Conservation (phyloP, 2,888 invertebrate genomes). For the Amblyjoppa proteus region DNA sequence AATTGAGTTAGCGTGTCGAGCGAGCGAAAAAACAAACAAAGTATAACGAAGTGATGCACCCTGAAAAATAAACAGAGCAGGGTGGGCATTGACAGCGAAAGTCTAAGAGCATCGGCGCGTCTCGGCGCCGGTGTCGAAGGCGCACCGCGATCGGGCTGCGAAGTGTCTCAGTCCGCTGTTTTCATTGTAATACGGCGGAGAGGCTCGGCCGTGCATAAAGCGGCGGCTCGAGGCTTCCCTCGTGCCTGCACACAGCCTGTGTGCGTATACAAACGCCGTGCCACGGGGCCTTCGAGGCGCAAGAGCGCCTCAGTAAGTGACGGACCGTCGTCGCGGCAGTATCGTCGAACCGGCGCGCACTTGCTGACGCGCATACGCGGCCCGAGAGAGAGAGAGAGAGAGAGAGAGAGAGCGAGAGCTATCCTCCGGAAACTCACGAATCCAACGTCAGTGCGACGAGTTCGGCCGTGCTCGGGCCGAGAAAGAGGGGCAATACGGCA, state of each 20-base stretch:
- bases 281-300: conserved; percentile 27
- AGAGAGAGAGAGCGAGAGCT: conserved; percentile 43
- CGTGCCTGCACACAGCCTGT: conserved; percentile 32
- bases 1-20: no score
- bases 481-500: conserved; percentile 30
- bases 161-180: conserved; percentile 9
- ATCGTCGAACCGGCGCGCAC: conserved; percentile 59
- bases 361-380: conserved; percentile 56
- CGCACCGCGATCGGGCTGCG: conserved; percentile 50
- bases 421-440: conserved; percentile 57
- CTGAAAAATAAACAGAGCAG: conserved; percentile 71
- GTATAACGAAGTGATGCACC: conserved; percentile 57
- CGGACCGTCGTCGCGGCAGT: conserved; percentile 76
- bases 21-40: background rate
- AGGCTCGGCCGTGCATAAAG: conserved; percentile 64
- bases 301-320: conserved; percentile 77
- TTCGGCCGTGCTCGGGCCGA: conserved; percentile 48
- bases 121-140: conserved; percentile 13
- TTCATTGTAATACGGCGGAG: conserved; percentile 5
- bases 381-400: no score
- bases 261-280: conserved; percentile 4
- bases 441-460: conserved; percentile 34
- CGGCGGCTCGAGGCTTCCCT: conserved; percentile 55
- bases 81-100: conserved; percentile 79
- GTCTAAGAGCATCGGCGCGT: conserved; percentile 63